Evolutionary conservation across 2,888 invertebrate genomes (phyloP).

Genomic region (Torymus texanus): DNA sequence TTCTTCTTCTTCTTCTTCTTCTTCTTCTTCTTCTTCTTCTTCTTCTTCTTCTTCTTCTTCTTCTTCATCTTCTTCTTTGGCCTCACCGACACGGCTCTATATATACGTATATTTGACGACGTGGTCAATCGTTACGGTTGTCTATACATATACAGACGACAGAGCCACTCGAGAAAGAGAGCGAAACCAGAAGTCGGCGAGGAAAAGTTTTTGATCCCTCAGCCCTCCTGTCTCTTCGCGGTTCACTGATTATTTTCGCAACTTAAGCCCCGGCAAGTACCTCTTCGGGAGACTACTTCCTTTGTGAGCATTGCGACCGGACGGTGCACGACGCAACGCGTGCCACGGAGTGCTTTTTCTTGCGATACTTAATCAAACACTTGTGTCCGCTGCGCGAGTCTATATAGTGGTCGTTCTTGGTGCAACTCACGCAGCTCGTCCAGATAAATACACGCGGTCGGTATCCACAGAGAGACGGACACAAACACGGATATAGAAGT

Average conservation of each 20-base stretch:
- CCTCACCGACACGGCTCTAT: not conserved
- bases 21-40: not conserved
- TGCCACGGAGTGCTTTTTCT: constrained; percentile 22
- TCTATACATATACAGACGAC: too few relatives aligned
- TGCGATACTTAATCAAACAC: constrained; percentile 46
- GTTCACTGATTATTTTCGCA: constrained; percentile 62
- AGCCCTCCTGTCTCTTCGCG: constrained; percentile 55
- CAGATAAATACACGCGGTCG: not conserved
- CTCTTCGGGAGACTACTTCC: constrained; percentile 11
- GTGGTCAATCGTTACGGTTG: too few relatives aligned
- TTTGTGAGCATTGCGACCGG: constrained; percentile 13
- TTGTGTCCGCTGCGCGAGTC: constrained; percentile 34
- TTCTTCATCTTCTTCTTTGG: not conserved
- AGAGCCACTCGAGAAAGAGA: too few relatives aligned
- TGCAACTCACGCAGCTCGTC: not conserved
- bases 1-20: not conserved
- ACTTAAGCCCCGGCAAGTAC: constrained; percentile 17
- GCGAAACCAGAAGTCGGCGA: constrained; percentile 11
- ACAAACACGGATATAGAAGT: too few relatives aligned
- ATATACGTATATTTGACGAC: not conserved
- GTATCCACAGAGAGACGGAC: not conserved
- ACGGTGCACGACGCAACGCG: not conserved
- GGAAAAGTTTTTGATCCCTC: constrained; percentile 58
- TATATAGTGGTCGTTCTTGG: not conserved
- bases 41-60: not conserved